Percentiles rank a stretch among this genome's conserved stretches.
These are phyloP conservation scores for Drosophila subsilvestris DNA, from an alignment of 2,888 invertebrate genomes.

Conservation along the genomic window DNA sequence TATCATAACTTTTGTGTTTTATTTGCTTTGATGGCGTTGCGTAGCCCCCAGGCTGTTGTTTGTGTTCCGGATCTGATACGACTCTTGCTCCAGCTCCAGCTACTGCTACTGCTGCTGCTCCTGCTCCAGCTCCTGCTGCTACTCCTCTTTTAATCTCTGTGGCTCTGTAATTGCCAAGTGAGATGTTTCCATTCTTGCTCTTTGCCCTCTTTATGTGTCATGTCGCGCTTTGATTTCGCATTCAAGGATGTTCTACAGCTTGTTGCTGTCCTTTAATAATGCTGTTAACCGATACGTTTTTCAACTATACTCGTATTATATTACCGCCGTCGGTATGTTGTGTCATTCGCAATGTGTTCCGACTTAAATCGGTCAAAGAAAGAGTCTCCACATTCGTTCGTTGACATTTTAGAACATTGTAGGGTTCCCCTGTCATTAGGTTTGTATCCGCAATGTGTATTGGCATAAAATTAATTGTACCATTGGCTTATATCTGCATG, in stretches of 20 bases:
- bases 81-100: conserved; percentile 1
- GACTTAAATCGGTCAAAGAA: too few species aligned
- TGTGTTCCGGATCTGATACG: conserved; percentile 19
- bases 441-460: too few species aligned
- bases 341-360: too few species aligned
- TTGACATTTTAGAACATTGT: not conserved
- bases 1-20: conserved; percentile 76
- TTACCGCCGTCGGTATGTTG: not conserved
- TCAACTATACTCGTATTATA: not conserved
- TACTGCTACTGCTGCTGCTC: not conserved
- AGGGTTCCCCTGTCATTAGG: too few species aligned
- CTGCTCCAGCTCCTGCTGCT: conserved; percentile 28
- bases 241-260: conserved; percentile 40
- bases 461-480: too few species aligned
- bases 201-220: conserved; percentile 31
- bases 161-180: conserved; percentile 48
- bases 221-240: conserved; percentile 54
- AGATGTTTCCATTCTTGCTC: conserved; percentile 19
- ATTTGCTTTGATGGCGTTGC: conserved; percentile 63
- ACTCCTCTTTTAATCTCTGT: conserved; percentile 43
- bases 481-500: too few species aligned
- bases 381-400: too few species aligned
- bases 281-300: too few species aligned
- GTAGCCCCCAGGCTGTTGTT: conserved; percentile 22
- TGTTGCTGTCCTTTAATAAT: not conserved